Evolutionary conservation across 2,113 vertebrate genomes (phyloP).

Genomic region (Ibidorhyncha struthersii): DNA sequence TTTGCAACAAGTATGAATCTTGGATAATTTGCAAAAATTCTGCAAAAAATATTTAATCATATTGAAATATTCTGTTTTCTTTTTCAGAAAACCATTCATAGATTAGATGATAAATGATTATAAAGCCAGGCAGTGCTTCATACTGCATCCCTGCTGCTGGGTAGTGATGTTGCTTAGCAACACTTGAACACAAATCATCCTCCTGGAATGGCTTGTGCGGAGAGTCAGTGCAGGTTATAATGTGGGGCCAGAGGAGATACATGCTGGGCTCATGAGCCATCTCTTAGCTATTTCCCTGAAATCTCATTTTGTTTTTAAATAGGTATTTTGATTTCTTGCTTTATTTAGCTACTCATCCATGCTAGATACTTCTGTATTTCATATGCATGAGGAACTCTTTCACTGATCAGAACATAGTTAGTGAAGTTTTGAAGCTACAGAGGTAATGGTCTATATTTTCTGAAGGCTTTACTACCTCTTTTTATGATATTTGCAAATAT

Average conservation of each 20-base stretch:
- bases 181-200: conserved; percentile 46
- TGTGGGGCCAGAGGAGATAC: neutral
- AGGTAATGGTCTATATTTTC: neutral
- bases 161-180: conserved; percentile 75
- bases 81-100: conserved; percentile 55
- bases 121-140: conserved; percentile 42
- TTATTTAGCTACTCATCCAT: neutral
- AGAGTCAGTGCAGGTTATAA: conserved; percentile 37
- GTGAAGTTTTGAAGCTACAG: neutral
- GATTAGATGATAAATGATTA: conserved; percentile 57
- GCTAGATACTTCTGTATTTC: neutral
- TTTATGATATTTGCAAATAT: neutral
- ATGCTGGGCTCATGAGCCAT: neutral
- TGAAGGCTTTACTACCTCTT: neutral
- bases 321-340: neutral
- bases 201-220: conserved; percentile 34
- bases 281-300: neutral
- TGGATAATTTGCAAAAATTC: neutral
- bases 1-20: neutral
- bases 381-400: neutral
- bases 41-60: conserved; percentile 39
- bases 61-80: conserved; percentile 42
- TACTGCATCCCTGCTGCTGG: conserved; percentile 54
- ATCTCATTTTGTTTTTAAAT: neutral
- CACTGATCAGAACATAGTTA: neutral